These are phyloP conservation scores for Zaprionus capensis DNA, from an alignment of 1,140 invertebrate genomes.

Conservation along the genomic window DNA sequence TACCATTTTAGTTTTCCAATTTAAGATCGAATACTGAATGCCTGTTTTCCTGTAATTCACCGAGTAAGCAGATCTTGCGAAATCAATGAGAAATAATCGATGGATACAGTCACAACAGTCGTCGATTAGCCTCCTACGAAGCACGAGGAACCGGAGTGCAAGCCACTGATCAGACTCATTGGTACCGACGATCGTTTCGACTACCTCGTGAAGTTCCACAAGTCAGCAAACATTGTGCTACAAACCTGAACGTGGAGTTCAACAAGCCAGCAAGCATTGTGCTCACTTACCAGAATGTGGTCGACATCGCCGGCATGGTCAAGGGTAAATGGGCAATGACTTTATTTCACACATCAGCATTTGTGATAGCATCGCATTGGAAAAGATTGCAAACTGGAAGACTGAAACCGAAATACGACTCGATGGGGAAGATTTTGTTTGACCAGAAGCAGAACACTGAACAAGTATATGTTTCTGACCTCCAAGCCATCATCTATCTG, in stretches of 20 bases:
- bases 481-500: conserved; percentile 98
- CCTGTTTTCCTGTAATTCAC: too few species aligned
- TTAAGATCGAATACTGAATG: too few species aligned
- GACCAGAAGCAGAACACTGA: conserved; percentile 90
- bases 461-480: conserved; percentile 98
- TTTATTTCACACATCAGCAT: conserved; percentile 99
- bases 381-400: conserved; percentile 86
- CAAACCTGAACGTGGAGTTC: too few species aligned
- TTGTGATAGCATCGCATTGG: conserved; percentile 99
- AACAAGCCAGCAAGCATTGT: conserved; percentile 94
- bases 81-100: too few species aligned
- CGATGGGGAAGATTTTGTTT: conserved; percentile 90
- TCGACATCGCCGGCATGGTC: conserved; percentile 99
- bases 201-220: conserved; percentile 96
- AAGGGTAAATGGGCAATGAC: conserved; percentile 94
- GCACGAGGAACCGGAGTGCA: conserved; percentile 93
- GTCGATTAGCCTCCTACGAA: conserved; percentile 96
- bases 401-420: conserved; percentile 97
- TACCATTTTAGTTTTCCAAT: too few species aligned
- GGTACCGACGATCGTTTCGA: conserved; percentile 96
- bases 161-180: conserved; percentile 98
- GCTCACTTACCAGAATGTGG: conserved; percentile 98
- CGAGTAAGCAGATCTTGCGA: too few species aligned
- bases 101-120: not conserved
- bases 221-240: conserved; percentile 87